These are phyloP conservation scores for Serripes groenlandicus DNA, from an alignment of 2,888 invertebrate species.

Conservation along the genomic window DNA sequence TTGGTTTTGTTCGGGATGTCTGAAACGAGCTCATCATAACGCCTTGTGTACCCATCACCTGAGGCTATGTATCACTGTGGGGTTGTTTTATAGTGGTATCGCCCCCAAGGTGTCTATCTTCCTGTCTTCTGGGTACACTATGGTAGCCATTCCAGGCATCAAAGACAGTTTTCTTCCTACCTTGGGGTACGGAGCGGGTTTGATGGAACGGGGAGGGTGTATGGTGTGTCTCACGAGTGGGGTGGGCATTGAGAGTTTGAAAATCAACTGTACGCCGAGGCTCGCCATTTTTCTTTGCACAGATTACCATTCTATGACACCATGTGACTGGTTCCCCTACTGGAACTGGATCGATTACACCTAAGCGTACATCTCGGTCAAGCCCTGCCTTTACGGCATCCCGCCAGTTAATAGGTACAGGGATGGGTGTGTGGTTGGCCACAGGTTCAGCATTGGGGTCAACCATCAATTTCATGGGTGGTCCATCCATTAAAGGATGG, in stretches of 20 bases:
- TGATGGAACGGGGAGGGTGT: slow-evolving; percentile 68
- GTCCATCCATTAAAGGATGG: no score
- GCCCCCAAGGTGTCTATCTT: slow-evolving; percentile 70
- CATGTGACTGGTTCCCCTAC: slow-evolving; percentile 22
- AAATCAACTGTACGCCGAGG: slow-evolving; percentile 73
- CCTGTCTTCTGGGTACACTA: slow-evolving; percentile 66
- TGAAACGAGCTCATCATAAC: slow-evolving; percentile 70
- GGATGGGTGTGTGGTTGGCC: slow-evolving; percentile 74
- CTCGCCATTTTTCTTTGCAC: slow-evolving; percentile 62
- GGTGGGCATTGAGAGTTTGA: slow-evolving; percentile 71
- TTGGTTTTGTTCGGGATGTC: slow-evolving; percentile 72
- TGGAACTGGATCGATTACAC: slow-evolving; percentile 69
- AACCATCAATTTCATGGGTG: slow-evolving; percentile 70
- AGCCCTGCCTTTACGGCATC: slow-evolving; percentile 72
- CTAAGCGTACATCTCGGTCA: slow-evolving; percentile 70
- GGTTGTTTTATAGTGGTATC: slow-evolving; percentile 67
- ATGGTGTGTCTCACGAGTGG: slow-evolving; percentile 69
- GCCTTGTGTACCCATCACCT: slow-evolving; percentile 27
- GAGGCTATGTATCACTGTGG: slow-evolving; percentile 71
- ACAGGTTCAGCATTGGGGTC: slow-evolving; percentile 70
- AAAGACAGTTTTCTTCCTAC: no score
- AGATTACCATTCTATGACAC: slow-evolving; percentile 26
- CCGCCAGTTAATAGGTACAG: slow-evolving; percentile 75
- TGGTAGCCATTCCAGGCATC: slow-evolving; percentile 69
- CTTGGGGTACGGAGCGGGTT: slow-evolving; percentile 66